phyloP scores from a whole-genome alignment of 2,888 invertebrate species.

The Oligia strigilis region DNA sequence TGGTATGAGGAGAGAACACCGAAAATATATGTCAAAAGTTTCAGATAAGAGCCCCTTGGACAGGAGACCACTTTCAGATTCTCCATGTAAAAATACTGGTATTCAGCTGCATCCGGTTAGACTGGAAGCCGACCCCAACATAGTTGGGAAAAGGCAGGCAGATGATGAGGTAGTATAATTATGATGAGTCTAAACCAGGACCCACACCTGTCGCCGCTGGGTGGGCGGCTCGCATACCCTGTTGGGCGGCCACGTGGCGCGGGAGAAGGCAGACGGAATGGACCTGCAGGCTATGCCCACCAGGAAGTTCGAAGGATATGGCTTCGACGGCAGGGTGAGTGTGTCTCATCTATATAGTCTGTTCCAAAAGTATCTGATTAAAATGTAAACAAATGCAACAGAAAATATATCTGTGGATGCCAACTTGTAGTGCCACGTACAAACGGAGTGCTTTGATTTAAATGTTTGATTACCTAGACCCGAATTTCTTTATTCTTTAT shows the following conservation, averaged over 20 bases:
- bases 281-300: slow-evolving; percentile 46
- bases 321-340: slow-evolving; percentile 80
- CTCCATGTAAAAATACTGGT: too few relatives aligned
- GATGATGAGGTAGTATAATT: background rate
- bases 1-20: too few relatives aligned
- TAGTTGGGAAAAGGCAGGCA: too few relatives aligned
- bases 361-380: background rate
- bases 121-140: too few relatives aligned
- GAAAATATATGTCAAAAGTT: too few relatives aligned
- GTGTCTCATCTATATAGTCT: background rate
- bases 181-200: slow-evolving; percentile 31
- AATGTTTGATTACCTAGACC: background rate
- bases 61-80: too few relatives aligned
- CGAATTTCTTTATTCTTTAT: background rate
- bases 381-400: background rate
- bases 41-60: too few relatives aligned
- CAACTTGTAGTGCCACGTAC: background rate
- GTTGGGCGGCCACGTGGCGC: slow-evolving; percentile 59
- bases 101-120: too few relatives aligned
- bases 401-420: background rate
- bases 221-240: slow-evolving; percentile 66
- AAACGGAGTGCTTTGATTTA: background rate
- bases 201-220: slow-evolving; percentile 64
- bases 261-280: slow-evolving; percentile 59
- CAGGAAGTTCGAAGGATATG: slow-evolving; percentile 72